Conservation (phyloP, 92 coral and sea anemone genomes). For the Parazoanthus atlanticus region DNA sequence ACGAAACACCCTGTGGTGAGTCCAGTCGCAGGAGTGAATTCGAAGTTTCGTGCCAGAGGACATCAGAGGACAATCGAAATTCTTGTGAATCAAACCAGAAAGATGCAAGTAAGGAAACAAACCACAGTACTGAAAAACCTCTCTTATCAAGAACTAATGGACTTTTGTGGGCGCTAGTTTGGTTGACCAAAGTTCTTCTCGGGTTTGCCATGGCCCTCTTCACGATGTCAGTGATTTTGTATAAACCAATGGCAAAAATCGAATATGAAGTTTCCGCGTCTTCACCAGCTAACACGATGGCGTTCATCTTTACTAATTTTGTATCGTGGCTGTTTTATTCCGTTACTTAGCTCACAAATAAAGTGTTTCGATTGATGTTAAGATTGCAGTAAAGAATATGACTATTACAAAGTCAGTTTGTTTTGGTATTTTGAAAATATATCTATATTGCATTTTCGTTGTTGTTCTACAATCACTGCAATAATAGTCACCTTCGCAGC, state of each 20-base stretch:
- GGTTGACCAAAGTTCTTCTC: neutral
- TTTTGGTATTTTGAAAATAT: neutral
- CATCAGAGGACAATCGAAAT: neutral
- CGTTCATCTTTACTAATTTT: neutral
- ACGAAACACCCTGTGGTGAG: neutral
- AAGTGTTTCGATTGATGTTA: neutral
- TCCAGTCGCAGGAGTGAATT: neutral
- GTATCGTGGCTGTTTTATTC: conserved; percentile 15
- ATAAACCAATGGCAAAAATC: neutral
- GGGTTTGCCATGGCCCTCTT: conserved; percentile 21
- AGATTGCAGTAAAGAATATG: neutral
- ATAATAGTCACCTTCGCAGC: too few relatives aligned
- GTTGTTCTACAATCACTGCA: too few relatives aligned
- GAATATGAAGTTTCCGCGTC: neutral
- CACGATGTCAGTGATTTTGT: neutral
- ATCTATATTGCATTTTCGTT: neutral
- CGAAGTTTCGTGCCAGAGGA: neutral
- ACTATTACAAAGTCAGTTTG: neutral
- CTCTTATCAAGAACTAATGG: neutral
- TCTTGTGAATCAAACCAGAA: neutral
- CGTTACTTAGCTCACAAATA: conserved; percentile 5
- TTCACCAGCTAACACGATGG: neutral
- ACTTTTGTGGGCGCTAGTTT: neutral
- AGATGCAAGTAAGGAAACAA: neutral
- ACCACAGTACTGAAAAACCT: neutral